Evolutionary conservation across 2,888 invertebrate species (phyloP).

Genomic region (Panopea generosa): DNA sequence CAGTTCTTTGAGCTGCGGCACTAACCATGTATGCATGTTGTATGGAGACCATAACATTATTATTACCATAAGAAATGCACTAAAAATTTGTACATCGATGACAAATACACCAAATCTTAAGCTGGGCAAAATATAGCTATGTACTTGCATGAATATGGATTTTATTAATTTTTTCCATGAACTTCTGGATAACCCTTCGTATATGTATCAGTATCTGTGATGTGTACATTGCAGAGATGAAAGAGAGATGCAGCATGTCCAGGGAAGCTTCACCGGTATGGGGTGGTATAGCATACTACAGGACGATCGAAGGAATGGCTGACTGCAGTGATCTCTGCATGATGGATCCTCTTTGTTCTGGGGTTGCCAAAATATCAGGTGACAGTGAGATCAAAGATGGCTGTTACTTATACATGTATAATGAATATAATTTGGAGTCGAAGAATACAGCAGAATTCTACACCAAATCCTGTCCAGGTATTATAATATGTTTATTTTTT

Average conservation of each 20-base stretch:
- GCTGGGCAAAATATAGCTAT: no score
- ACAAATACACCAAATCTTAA: no score
- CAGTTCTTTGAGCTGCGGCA: no score
- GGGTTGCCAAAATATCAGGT: not conserved
- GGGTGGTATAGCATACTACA: constrained; percentile 14
- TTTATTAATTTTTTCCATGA: no score
- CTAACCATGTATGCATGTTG: no score
- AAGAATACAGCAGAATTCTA: constrained; percentile 6
- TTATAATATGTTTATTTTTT: not conserved
- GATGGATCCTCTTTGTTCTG: constrained; percentile 13
- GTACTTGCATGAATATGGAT: no score
- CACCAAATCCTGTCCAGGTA: constrained; percentile 20
- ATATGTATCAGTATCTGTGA: no score
- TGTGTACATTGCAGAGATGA: constrained; percentile 3
- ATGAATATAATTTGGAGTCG: not conserved
- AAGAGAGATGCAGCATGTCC: constrained; percentile 5
- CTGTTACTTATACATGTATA: constrained; percentile 21
- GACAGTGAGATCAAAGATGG: constrained; percentile 1
- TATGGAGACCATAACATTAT: no score
- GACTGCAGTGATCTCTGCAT: constrained; percentile 12
- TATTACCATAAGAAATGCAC: no score
- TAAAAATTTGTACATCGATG: no score
- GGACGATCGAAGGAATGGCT: not conserved
- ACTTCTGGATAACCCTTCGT: no score
- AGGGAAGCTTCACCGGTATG: not conserved